Conservation (phyloP, 1,140 invertebrate genomes). For the Artemia franciscana region DNA sequence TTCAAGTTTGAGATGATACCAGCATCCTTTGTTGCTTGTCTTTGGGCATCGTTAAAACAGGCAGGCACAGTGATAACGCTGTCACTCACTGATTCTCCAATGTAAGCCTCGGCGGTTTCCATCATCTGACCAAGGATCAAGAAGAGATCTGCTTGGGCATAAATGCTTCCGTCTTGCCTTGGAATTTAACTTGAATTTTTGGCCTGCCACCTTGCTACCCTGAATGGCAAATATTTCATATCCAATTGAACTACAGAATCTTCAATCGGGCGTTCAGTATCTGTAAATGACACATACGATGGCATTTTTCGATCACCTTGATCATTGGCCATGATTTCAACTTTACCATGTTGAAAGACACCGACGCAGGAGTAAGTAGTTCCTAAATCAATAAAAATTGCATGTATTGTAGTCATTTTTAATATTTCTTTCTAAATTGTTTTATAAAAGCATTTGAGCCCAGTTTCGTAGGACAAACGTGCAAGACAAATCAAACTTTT, state of each 20-base stretch:
- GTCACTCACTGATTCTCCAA: slow-evolving; percentile 39
- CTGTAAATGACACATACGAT: too few relatives aligned
- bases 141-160: slow-evolving; percentile 64
- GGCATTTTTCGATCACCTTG: too few relatives aligned
- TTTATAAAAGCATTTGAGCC: too few relatives aligned
- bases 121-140: slow-evolving; percentile 58
- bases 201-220: slow-evolving; percentile 42
- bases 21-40: slow-evolving; percentile 76
- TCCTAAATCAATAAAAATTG: too few relatives aligned
- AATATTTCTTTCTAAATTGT: too few relatives aligned
- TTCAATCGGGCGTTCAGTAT: slow-evolving; percentile 52
- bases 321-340: too few relatives aligned
- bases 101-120: slow-evolving; percentile 30
- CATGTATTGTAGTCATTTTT: too few relatives aligned
- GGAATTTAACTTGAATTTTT: slow-evolving; percentile 58
- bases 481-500: too few relatives aligned
- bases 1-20: slow-evolving; percentile 65
- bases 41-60: slow-evolving; percentile 75
- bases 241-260: slow-evolving; percentile 48
- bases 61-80: slow-evolving; percentile 79
- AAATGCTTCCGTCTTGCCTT: slow-evolving; percentile 49
- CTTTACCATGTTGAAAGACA: too few relatives aligned
- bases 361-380: too few relatives aligned
- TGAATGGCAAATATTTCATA: slow-evolving; percentile 57
- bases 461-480: too few relatives aligned